Base-by-base conservation (phyloP, 1,140 invertebrate species). In the Drosophila oshimai region DNA sequence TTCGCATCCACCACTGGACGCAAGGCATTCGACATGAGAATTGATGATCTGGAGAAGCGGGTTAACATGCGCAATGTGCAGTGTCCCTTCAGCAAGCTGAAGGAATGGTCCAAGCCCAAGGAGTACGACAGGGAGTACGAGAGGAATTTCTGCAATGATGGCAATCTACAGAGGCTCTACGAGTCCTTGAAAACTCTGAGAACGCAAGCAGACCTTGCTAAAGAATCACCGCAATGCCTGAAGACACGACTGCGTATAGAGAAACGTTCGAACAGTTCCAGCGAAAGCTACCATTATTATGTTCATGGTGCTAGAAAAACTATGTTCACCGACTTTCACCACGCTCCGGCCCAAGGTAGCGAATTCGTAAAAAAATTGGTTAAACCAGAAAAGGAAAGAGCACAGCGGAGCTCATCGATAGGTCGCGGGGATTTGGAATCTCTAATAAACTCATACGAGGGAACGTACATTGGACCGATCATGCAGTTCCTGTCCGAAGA, bases 401-500 rank as follows among this genome's bases (percentile, higher is more conserved):
- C 29, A 13, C 15, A 13, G 6, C 12, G 24, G 7, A 4, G 0
- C 10, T 0, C 78, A 72, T 33, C 46, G 50, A 4, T 41, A 15
- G 18, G 47, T 0, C 9, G 54, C 0, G 78, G 84, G 24, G 72
- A 68, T 17, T 15, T 90, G 0, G 89, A 89, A 39, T 50, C 44
- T 4, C 12, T 90, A 4, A 22, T 90, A 17, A 39, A 49, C n/a
- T 71, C 70, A 17, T 83, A 89, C 31, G 89, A 90, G 13, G 89
- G 84, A 13, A 69, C 33, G 7, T 76, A 72, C 2, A 78, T 90
- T 9, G 89, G 89, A 0, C 75, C 72, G 44, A 45, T 90, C 3
- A 84, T 90, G 84, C 79, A 89, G 17, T 90, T 90, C 33, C 54
- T 90, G 0, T 37, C 69, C 61, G 95, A 96, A 79, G 95, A 96